These are phyloP conservation scores for Ariolimax columbianus DNA, from an alignment of 2,888 invertebrate genomes.

Conservation along the genomic window DNA sequence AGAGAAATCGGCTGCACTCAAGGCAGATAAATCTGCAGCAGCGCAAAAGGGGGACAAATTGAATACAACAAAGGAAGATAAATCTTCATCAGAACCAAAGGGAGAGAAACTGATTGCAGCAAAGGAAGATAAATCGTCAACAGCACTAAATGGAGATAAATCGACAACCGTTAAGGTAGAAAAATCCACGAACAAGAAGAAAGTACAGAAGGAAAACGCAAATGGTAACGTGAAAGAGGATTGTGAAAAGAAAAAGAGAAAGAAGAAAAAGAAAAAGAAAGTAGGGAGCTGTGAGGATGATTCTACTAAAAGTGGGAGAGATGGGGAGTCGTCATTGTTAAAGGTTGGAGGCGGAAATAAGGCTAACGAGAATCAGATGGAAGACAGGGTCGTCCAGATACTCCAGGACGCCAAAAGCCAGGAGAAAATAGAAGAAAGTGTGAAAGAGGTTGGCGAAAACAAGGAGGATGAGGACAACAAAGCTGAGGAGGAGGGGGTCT, in stretches of 20 bases:
- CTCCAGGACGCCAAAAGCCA: not conserved
- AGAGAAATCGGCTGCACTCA: too few species aligned
- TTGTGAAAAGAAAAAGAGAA: constrained; percentile 20
- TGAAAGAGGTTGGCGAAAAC: not conserved
- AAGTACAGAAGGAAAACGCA: constrained; percentile 24
- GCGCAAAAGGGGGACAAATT: too few species aligned
- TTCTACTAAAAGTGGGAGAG: not conserved
- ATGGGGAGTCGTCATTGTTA: not conserved
- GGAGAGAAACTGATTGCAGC: too few species aligned
- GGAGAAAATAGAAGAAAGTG: not conserved
- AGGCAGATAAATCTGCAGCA: too few species aligned
- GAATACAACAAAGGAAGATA: too few species aligned
- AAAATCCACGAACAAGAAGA: constrained; percentile 7
- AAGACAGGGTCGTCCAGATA: not conserved
- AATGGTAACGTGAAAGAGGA: constrained; percentile 25
- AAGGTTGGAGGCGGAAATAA: not conserved
- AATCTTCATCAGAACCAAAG: too few species aligned
- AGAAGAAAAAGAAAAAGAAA: constrained; percentile 37
- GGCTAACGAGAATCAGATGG: not conserved
- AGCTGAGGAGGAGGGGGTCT: too few species aligned
- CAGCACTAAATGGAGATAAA: too few species aligned
- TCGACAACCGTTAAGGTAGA: not conserved
- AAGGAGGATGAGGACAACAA: not conserved
- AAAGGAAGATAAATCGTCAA: too few species aligned
- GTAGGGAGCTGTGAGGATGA: constrained; percentile 13